Evolutionary conservation across 2,888 invertebrate species (phyloP).

Genomic region (Hyppa rectilinea): DNA sequence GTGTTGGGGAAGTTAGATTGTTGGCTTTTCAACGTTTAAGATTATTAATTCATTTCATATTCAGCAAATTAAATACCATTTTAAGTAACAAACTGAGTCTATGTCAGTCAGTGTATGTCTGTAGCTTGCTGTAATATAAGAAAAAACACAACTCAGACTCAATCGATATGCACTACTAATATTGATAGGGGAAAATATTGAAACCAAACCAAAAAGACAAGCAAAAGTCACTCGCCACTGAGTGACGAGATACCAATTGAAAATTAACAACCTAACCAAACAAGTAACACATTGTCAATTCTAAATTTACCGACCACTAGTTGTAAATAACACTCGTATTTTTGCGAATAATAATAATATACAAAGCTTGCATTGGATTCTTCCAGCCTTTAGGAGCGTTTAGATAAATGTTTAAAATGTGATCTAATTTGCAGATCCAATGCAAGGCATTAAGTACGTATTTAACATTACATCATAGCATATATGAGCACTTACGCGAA

Average conservation of each 20-base stretch:
- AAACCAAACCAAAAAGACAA: too few species aligned
- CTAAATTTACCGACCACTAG: neutral
- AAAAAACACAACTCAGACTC: neutral
- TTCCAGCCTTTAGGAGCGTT: too few species aligned
- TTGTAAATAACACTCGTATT: neutral
- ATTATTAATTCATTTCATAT: constrained; percentile 4
- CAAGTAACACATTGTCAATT: too few species aligned
- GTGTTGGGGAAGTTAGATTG: constrained; percentile 20
- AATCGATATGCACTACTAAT: too few species aligned
- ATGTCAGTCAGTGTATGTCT: too few species aligned
- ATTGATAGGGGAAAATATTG: too few species aligned
- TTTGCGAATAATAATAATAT: neutral
- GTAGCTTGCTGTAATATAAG: neutral
- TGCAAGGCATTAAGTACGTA: neutral
- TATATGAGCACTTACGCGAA: too few species aligned
- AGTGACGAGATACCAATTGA: too few species aligned
- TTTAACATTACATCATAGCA: neutral
- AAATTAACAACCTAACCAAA: too few species aligned
- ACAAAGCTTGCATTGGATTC: neutral
- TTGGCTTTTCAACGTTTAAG: constrained; percentile 27
- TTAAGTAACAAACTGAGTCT: neutral
- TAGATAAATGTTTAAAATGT: neutral
- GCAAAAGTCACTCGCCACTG: too few species aligned
- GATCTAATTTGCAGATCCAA: neutral
- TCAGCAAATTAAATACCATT: neutral